A percentile compares a stretch with the other conserved stretches of the same genome.
phyloP scores from a whole-genome alignment of 2,888 invertebrate species.

The Nomada hirtipes region DNA sequence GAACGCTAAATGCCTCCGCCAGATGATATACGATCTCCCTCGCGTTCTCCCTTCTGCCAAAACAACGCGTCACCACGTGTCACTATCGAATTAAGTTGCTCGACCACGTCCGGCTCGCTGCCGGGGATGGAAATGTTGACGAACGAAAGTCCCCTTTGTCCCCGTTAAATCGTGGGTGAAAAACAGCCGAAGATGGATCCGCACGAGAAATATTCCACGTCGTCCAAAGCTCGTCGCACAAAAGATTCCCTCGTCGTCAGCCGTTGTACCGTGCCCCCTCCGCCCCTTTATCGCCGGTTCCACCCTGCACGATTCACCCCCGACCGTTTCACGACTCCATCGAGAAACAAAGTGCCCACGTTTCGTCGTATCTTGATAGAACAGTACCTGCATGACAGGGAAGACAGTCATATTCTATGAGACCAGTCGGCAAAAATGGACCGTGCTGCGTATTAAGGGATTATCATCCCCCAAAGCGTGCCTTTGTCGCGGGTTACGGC shows the following conservation, averaged over 20 bases:
- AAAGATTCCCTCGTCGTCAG: slow-evolving; percentile 29
- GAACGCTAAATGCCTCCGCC: not conserved
- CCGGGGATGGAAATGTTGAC: not conserved
- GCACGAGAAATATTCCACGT: slow-evolving; percentile 40
- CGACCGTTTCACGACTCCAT: not conserved
- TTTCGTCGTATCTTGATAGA: slow-evolving; percentile 6
- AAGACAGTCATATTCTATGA: not conserved
- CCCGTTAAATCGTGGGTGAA: slow-evolving; percentile 36
- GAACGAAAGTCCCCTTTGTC: slow-evolving; percentile 28
- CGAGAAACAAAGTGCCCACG: slow-evolving; percentile 13
- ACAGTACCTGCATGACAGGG: too few relatives aligned
- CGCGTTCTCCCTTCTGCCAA: too few relatives aligned
- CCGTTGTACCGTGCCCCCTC: not conserved
- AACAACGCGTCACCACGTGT: not conserved
- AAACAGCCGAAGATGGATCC: slow-evolving; percentile 23
- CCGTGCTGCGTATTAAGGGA: slow-evolving; percentile 24
- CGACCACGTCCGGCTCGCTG: not conserved
- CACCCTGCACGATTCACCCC: slow-evolving; percentile 8
- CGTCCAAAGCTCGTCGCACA: slow-evolving; percentile 37
- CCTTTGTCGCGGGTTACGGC: slow-evolving; percentile 17
- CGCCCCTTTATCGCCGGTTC: not conserved
- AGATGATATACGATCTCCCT: not conserved
- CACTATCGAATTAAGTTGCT: slow-evolving; percentile 8
- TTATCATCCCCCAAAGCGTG: slow-evolving; percentile 22
- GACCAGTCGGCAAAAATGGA: not conserved